Evolutionary conservation across 2,797 vertebrate species (phyloP).

Genomic region (Allobates femoralis): DNA sequence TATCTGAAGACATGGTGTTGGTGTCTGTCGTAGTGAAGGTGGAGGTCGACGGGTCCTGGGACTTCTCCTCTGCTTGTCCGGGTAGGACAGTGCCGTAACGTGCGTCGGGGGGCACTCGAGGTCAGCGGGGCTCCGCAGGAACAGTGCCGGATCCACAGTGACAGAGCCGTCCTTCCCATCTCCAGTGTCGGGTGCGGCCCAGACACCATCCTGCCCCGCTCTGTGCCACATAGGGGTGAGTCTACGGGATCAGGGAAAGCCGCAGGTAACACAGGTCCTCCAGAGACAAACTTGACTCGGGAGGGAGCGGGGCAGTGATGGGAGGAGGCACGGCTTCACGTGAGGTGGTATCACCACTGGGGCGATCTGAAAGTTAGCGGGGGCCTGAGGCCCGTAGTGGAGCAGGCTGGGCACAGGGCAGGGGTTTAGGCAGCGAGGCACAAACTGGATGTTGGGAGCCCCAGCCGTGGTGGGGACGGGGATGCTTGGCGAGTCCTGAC

Average conservation of each 20-base stretch:
- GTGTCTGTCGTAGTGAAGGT: conserved; percentile 26
- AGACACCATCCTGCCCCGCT: conserved; percentile 24
- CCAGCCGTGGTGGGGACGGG: conserved; percentile 68
- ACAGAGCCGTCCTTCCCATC: conserved; percentile 10
- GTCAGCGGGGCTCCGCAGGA: conserved; percentile 29
- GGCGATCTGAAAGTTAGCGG: conserved; percentile 69
- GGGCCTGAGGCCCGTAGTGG: conserved; percentile 65
- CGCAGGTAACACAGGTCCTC: conserved; percentile 43
- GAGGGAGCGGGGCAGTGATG: conserved; percentile 26
- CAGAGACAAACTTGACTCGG: conserved; percentile 57
- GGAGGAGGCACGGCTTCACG: conserved; percentile 30
- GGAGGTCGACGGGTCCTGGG: background rate
- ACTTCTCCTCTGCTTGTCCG: background rate
- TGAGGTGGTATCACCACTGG: conserved; percentile 40
- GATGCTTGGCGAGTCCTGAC: conserved; percentile 35
- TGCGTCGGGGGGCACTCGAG: background rate
- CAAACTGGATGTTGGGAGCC: conserved; percentile 59
- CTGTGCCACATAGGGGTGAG: conserved; percentile 40
- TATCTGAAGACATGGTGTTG: conserved; percentile 79
- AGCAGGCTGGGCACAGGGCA: conserved; percentile 66
- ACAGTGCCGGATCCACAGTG: conserved; percentile 38
- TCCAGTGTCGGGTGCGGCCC: conserved; percentile 21
- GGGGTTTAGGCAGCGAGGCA: conserved; percentile 66
- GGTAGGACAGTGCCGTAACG: background rate
- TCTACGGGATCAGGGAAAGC: conserved; percentile 13